Evolutionary conservation across 2,113 vertebrate genomes (phyloP).

Genomic region (Crotalus horridus): DNA sequence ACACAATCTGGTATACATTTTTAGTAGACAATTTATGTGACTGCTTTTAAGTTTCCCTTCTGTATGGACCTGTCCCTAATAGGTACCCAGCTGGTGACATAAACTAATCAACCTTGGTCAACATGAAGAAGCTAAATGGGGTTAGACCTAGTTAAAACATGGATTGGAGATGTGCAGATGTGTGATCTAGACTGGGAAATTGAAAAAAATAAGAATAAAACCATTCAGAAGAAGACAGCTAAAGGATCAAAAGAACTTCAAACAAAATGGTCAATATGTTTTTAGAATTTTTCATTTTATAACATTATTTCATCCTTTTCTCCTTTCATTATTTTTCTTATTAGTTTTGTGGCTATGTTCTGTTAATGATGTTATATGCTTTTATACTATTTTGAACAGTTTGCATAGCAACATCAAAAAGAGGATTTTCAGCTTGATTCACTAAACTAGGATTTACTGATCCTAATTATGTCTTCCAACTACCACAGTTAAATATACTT

Average conservation of each 20-base stretch:
- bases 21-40: not conserved
- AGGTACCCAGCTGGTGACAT: not conserved
- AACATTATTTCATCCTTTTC: not conserved
- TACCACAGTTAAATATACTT: not conserved
- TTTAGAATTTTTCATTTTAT: not conserved
- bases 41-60: not conserved
- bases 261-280: not conserved
- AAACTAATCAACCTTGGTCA: not conserved
- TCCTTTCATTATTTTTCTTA: not conserved
- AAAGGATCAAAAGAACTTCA: not conserved
- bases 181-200: not conserved
- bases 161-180: not conserved
- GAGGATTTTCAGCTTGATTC: not conserved
- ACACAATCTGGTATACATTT: not conserved
- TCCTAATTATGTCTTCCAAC: not conserved
- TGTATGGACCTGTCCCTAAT: not conserved
- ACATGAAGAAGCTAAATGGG: not conserved
- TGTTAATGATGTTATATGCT: not conserved
- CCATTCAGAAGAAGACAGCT: not conserved
- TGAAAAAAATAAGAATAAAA: not conserved
- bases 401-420: not conserved
- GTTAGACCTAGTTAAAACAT: not conserved
- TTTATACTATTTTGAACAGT: not conserved
- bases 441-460: not conserved
- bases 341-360: not conserved